Conservation (phyloP, 1,140 invertebrate species). For the Papilio polytes region DNA sequence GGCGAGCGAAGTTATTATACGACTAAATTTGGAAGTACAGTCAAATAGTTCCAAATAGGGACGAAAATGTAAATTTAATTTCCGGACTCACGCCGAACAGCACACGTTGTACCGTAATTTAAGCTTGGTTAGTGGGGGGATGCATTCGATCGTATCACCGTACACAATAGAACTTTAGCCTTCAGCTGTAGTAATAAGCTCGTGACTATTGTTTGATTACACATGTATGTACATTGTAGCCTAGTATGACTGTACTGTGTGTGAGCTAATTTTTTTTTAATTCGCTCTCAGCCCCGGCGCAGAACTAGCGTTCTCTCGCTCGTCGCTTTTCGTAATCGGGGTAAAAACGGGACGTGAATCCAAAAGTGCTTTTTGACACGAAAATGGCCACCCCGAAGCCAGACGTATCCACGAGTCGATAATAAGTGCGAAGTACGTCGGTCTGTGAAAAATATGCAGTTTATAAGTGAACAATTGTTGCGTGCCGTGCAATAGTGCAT, state of each 20-base stretch:
- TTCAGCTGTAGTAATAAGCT: constrained; percentile 41
- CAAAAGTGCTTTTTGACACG: constrained; percentile 72
- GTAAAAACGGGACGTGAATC: constrained; percentile 62
- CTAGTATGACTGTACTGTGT: constrained; percentile 59
- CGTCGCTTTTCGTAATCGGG: constrained; percentile 67
- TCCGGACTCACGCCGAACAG: constrained; percentile 53
- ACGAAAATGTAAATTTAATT: constrained; percentile 65
- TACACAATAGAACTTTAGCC: constrained; percentile 48
- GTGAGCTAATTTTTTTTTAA: constrained; percentile 72
- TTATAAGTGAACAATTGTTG: constrained; percentile 82
- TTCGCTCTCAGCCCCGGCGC: constrained; percentile 66
- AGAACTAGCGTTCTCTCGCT: constrained; percentile 75
- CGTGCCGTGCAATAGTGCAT: constrained; percentile 80
- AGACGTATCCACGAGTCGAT: constrained; percentile 67
- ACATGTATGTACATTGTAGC: constrained; percentile 27
- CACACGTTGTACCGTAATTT: constrained; percentile 50
- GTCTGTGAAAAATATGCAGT: constrained; percentile 79
- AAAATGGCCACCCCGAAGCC: constrained; percentile 77
- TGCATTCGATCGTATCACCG: constrained; percentile 46
- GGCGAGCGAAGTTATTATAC: constrained; percentile 59
- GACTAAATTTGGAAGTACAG: constrained; percentile 59
- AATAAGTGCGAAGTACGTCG: constrained; percentile 69
- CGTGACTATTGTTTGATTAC: constrained; percentile 31
- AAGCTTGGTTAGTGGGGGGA: constrained; percentile 44
- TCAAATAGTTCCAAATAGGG: constrained; percentile 67